Conservation (phyloP, 2,113 vertebrate genomes). For the Macaca mulatta region DNA sequence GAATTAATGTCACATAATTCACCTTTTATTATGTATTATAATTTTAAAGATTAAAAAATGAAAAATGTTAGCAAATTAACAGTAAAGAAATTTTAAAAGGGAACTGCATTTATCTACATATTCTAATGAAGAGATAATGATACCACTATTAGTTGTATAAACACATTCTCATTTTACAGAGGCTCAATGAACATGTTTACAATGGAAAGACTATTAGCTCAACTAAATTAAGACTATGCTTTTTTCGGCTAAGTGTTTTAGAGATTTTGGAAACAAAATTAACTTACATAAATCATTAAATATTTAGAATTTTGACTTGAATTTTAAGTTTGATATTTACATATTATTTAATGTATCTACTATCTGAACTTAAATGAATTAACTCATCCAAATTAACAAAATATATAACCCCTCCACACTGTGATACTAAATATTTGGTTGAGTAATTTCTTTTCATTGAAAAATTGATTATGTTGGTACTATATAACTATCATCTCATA, state of each 20-base stretch:
- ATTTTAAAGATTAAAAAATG: constrained; percentile 16
- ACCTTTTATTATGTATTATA: not conserved
- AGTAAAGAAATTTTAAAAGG: not conserved
- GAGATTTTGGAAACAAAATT: not conserved
- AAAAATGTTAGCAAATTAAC: not conserved
- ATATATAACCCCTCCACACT: not conserved
- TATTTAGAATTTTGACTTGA: constrained; percentile 9
- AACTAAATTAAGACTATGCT: not conserved
- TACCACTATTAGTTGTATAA: not conserved
- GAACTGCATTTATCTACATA: not conserved
- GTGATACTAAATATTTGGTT: not conserved
- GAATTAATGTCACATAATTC: not conserved
- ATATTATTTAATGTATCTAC: not conserved
- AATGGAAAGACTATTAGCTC: not conserved
- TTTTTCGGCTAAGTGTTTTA: not conserved
- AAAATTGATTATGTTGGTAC: not conserved
- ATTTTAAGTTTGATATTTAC: not conserved
- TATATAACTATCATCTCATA: not conserved
- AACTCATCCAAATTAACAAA: not conserved
- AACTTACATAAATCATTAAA: not conserved
- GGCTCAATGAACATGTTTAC: not conserved
- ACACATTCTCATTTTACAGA: not conserved
- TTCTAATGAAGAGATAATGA: not conserved
- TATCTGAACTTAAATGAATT: constrained; percentile 30
- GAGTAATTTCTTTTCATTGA: not conserved